Percentiles rank a stretch among this genome's conserved stretches.
phyloP scores from a whole-genome alignment of 2,888 invertebrate species.

The Megamerina dolium region DNA sequence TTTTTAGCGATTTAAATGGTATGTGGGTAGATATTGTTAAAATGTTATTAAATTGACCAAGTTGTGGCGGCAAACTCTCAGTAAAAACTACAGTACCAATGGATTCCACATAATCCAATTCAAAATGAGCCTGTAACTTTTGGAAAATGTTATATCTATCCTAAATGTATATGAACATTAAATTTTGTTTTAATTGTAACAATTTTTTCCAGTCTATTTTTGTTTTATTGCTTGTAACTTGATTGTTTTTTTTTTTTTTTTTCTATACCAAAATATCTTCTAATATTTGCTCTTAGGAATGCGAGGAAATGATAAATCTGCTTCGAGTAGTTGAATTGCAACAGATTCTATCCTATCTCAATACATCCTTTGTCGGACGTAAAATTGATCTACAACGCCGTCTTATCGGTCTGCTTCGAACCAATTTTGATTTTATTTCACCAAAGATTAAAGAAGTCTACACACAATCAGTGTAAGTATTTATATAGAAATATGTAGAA shows the following conservation, averaged over 20 bases:
- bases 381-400: conserved; percentile 73
- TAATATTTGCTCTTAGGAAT: too few species aligned
- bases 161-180: too few species aligned
- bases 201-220: background rate
- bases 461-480: conserved; percentile 41
- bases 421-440: conserved; percentile 55
- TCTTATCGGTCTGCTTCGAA: conserved; percentile 64
- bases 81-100: too few species aligned
- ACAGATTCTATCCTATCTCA: conserved; percentile 72
- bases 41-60: too few species aligned
- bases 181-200: background rate
- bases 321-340: conserved; percentile 83
- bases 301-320: conserved; percentile 47
- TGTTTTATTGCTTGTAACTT: conserved; percentile 1
- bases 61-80: too few species aligned
- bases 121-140: too few species aligned
- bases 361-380: conserved; percentile 71
- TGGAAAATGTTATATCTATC: too few species aligned
- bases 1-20: too few species aligned
- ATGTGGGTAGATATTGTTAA: too few species aligned
- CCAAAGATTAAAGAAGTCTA: conserved; percentile 57
- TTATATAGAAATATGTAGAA: conserved; percentile 3
- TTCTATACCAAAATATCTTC: too few species aligned
- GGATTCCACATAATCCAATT: too few species aligned
- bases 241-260: conserved; percentile 19